phyloP scores from a whole-genome alignment of 1,140 invertebrate genomes.

The Lasaia peninsularis region DNA sequence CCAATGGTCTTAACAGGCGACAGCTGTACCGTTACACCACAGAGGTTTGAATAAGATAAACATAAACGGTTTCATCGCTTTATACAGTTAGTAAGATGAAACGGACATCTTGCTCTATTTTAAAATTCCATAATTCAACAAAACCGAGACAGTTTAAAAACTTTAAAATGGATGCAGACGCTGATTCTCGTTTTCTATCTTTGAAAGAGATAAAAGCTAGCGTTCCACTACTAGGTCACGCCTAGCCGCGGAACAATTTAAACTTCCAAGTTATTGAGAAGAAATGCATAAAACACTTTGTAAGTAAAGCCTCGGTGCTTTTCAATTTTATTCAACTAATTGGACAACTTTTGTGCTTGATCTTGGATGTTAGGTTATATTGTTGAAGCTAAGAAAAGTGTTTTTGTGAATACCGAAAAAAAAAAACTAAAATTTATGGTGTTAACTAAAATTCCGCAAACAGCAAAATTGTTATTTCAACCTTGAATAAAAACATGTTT shows the following conservation, averaged over 20 bases:
- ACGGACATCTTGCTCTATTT: neutral
- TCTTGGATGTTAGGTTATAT: neutral
- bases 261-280: conserved; percentile 4
- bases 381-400: neutral
- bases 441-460: neutral
- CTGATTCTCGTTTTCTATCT: neutral
- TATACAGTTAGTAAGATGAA: neutral
- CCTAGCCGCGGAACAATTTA: conserved; percentile 6
- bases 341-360: neutral
- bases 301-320: neutral
- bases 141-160: neutral
- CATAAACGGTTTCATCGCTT: too few relatives aligned
- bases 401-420: neutral
- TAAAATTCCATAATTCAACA: neutral
- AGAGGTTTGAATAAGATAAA: too few relatives aligned
- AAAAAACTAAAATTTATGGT: too few relatives aligned
- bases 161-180: conserved; percentile 1
- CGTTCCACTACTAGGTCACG: neutral
- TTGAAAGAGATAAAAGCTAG: conserved; percentile 5
- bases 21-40: too few relatives aligned
- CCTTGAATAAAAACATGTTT: neutral
- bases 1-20: too few relatives aligned
- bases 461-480: neutral
- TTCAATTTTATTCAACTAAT: neutral
- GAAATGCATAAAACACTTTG: conserved; percentile 9